phyloP scores from a whole-genome alignment of 53 echinoderm and acorn worm genomes.

The Crossaster papposus region DNA sequence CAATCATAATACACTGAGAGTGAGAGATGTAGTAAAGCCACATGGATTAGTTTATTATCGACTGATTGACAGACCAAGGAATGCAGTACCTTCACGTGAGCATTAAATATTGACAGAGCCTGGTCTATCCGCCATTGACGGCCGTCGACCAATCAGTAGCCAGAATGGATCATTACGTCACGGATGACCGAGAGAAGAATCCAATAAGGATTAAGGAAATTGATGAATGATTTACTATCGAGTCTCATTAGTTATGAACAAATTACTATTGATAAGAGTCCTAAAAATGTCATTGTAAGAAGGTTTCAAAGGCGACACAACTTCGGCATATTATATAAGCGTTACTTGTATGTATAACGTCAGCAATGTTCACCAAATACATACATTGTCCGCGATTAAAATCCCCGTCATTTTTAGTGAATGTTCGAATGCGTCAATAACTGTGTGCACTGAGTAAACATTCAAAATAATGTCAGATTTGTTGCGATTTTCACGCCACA shows the following conservation, averaged over 20 bases:
- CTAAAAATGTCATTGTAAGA: conserved; percentile 16
- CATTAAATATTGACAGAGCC: conserved; percentile 40
- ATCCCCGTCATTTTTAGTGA: neutral
- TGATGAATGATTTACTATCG: conserved; percentile 22
- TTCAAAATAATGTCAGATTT: conserved; percentile 25
- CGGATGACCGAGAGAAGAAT: neutral
- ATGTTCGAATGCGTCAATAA: neutral
- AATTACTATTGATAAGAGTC: conserved; percentile 57
- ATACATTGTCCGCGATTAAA: neutral
- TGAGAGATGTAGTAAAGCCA: conserved; percentile 2
- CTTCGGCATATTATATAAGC: too few species aligned
- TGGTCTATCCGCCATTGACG: conserved; percentile 41
- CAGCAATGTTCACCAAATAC: neutral
- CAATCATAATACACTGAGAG: neutral
- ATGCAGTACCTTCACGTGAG: conserved; percentile 22
- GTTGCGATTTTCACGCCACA: conserved; percentile 22
- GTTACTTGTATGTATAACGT: neutral
- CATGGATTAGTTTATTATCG: conserved; percentile 14
- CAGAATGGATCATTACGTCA: conserved; percentile 32
- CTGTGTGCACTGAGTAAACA: conserved; percentile 16
- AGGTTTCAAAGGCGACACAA: neutral
- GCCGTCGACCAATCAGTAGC: conserved; percentile 45
- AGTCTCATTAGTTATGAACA: conserved; percentile 48
- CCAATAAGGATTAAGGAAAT: conserved; percentile 2
- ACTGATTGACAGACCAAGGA: conserved; percentile 47